These are phyloP conservation scores for Eclectus roratus DNA, from an alignment of 2,113 vertebrate species.

Conservation along the genomic window DNA sequence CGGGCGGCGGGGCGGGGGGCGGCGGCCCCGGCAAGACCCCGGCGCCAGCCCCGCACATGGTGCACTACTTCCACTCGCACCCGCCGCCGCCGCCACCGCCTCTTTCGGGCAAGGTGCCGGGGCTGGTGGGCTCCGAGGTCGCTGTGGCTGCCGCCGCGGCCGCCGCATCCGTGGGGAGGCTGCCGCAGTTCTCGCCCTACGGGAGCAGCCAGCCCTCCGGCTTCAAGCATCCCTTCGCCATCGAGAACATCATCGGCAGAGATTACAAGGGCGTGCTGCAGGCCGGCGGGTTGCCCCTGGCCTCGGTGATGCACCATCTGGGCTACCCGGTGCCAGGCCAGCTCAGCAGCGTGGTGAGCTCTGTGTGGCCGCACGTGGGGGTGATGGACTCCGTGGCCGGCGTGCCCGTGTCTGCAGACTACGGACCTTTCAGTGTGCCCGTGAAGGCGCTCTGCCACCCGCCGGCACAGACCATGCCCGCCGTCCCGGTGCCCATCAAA, in stretches of 20 bases:
- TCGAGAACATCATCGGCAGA: conserved; percentile 79
- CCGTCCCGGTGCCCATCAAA: conserved; percentile 94
- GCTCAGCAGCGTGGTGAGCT: conserved; percentile 88
- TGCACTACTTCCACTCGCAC: conserved; percentile 41
- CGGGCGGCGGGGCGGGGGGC: neutral
- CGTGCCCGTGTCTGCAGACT: conserved; percentile 85
- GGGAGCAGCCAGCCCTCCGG: conserved; percentile 72
- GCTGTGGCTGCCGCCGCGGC: conserved; percentile 63
- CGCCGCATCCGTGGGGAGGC: conserved; percentile 77
- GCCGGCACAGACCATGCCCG: conserved; percentile 84
- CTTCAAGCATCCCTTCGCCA: conserved; percentile 91
- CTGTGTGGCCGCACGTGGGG: conserved; percentile 94
- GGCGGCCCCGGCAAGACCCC: conserved; percentile 5
- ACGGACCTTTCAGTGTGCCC: conserved; percentile 88
- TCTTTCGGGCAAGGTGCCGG: conserved; percentile 47
- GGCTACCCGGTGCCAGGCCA: conserved; percentile 91
- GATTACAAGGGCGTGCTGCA: conserved; percentile 94
- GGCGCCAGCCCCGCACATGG: conserved; percentile 7
- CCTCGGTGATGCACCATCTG: conserved; percentile 94
- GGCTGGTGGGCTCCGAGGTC: conserved; percentile 1
- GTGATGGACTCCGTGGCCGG: conserved; percentile 87
- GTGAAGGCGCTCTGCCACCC: conserved; percentile 90
- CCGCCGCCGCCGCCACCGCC: conserved; percentile 73
- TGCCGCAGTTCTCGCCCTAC: conserved; percentile 86
- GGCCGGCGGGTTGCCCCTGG: conserved; percentile 87